These are phyloP conservation scores for Drosophila peninsularis DNA, from an alignment of 2,888 invertebrate species.

Conservation along the genomic window DNA sequence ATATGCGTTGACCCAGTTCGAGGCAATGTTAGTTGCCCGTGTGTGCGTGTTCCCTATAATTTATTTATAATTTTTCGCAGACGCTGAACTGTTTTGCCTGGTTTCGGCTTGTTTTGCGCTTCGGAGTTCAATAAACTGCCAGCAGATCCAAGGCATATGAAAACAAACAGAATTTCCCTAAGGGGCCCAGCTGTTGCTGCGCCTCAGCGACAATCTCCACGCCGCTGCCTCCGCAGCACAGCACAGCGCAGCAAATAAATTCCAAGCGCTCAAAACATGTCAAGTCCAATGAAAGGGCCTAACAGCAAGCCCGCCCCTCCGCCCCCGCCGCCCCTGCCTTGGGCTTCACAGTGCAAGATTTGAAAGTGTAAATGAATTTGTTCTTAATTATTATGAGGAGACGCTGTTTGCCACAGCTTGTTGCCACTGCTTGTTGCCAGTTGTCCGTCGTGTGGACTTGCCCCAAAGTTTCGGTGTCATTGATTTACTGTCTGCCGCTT, in stretches of 20 bases:
- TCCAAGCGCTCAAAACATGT: conserved; percentile 72
- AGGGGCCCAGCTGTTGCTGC: conserved; percentile 67
- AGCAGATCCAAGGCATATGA: conserved; percentile 20
- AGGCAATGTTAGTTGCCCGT: conserved; percentile 20
- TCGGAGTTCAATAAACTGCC: conserved; percentile 69
- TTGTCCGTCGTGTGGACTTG: conserved; percentile 31
- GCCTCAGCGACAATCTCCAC: conserved; percentile 69
- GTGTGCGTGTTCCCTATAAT: conserved; percentile 11
- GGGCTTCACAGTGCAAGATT: conserved; percentile 39
- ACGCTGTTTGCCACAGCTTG: conserved; percentile 21
- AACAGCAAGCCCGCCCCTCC: neutral
- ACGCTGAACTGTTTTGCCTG: conserved; percentile 3
- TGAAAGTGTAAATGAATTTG: conserved; percentile 81
- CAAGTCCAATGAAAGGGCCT: conserved; percentile 69
- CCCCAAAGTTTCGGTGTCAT: conserved; percentile 56
- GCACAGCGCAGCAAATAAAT: conserved; percentile 65
- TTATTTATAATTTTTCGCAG: conserved; percentile 16
- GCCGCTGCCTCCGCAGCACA: conserved; percentile 2
- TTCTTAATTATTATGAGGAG: conserved; percentile 76
- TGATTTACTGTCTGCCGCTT: conserved; percentile 66
- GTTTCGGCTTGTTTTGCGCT: conserved; percentile 26
- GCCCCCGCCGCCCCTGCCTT: neutral
- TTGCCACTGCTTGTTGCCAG: conserved; percentile 20
- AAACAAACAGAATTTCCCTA: conserved; percentile 51
- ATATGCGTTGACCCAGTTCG: conserved; percentile 68